These are phyloP conservation scores for Drosophila flavopinicola DNA, from an alignment of 2,888 invertebrate species.

Conservation along the genomic window DNA sequence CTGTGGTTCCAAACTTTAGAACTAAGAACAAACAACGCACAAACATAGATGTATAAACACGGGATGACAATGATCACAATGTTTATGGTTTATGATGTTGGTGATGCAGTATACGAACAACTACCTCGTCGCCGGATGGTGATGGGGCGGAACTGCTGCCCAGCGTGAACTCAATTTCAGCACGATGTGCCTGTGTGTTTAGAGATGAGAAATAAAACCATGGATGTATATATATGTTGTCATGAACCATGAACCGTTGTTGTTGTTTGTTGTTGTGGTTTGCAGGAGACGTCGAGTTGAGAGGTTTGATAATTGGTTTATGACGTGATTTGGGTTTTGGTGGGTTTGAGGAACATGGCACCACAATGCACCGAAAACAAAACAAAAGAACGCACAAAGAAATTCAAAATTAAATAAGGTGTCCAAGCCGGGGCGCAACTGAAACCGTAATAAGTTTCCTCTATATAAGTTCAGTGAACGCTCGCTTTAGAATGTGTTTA, in stretches of 20 bases:
- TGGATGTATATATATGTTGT: slow-evolving; percentile 53
- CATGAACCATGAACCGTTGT: slow-evolving; percentile 68
- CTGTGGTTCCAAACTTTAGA: slow-evolving; percentile 11
- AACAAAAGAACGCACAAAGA: slow-evolving; percentile 42
- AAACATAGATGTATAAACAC: slow-evolving; percentile 31
- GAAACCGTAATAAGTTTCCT: slow-evolving; percentile 10
- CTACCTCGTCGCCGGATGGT: slow-evolving; percentile 91
- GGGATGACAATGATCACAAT: slow-evolving; percentile 18
- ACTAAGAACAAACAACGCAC: slow-evolving; percentile 35
- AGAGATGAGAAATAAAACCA: slow-evolving; percentile 62
- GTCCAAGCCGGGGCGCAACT: background rate
- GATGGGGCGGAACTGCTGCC: slow-evolving; percentile 85
- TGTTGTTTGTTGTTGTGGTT: slow-evolving; percentile 42
- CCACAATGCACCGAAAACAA: slow-evolving; percentile 39
- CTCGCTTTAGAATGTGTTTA: too few relatives aligned
- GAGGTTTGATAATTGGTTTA: slow-evolving; percentile 25
- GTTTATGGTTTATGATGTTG: slow-evolving; percentile 19
- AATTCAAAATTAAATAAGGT: slow-evolving; percentile 30
- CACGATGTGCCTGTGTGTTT: slow-evolving; percentile 90
- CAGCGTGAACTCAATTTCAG: slow-evolving; percentile 96
- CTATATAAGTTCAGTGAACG: too few relatives aligned
- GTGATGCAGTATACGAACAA: slow-evolving; percentile 67
- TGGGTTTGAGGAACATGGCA: slow-evolving; percentile 16
- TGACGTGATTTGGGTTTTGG: slow-evolving; percentile 31
- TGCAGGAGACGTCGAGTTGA: slow-evolving; percentile 38